phyloP scores from a whole-genome alignment of 1,140 invertebrate genomes.

The Melitaea cinxia region DNA sequence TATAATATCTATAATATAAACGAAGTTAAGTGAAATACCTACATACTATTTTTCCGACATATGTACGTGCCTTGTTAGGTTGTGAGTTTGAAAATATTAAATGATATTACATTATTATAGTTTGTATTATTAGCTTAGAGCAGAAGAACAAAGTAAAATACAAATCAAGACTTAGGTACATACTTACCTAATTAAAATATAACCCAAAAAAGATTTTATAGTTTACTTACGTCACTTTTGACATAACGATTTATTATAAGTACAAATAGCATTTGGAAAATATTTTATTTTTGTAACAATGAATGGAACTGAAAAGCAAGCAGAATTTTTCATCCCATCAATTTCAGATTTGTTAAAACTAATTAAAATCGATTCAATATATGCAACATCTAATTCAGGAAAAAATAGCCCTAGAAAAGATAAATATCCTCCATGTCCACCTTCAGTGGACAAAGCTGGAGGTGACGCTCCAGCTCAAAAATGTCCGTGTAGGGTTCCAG shows the following conservation, averaged over 20 bases:
- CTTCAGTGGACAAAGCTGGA: constrained; percentile 37
- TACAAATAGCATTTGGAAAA: background rate
- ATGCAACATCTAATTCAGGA: constrained; percentile 59
- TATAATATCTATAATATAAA: too few relatives aligned
- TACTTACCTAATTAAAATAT: too few relatives aligned
- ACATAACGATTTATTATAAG: background rate
- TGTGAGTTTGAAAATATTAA: too few relatives aligned
- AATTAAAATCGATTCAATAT: constrained; percentile 54
- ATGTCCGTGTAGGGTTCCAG: constrained; percentile 41
- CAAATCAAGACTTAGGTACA: too few relatives aligned
- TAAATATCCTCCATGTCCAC: constrained; percentile 13
- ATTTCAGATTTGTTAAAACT: constrained; percentile 53
- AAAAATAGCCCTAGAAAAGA: constrained; percentile 49
- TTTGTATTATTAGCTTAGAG: too few relatives aligned
- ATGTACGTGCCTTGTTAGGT: too few relatives aligned
- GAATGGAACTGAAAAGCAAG: constrained; percentile 25
- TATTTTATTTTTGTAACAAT: constrained; percentile 11
- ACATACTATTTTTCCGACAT: too few relatives aligned
- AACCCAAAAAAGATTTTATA: too few relatives aligned
- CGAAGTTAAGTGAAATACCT: too few relatives aligned
- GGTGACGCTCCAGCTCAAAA: constrained; percentile 49
- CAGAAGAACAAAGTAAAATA: too few relatives aligned
- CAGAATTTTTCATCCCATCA: constrained; percentile 32
- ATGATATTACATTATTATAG: too few relatives aligned
- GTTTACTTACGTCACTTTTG: background rate